Evolutionary conservation across 2,797 vertebrate species (phyloP), one percentile per base, ranked within the genome.

Genomic region (Gambusia yucatana): DNA sequence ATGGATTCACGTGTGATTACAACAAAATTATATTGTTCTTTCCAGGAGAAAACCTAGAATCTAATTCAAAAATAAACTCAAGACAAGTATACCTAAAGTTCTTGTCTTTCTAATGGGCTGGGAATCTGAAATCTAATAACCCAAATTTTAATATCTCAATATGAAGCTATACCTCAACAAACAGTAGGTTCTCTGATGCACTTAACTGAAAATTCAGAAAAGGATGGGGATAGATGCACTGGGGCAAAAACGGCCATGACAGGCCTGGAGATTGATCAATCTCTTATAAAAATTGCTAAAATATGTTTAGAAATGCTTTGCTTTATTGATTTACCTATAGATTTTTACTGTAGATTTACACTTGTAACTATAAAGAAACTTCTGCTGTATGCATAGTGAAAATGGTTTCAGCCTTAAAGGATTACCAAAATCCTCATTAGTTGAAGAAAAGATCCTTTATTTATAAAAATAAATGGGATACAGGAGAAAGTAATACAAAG

Each of bases 401-500:
- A 67, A 36, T 25, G 36, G 63, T 67, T 67, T 67, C 63, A 67
- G 33, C 20, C 52, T 33, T 20, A 72, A 61, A 74, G 30, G 47
- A 59, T 48, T 13, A n/a, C 7, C 3, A 78, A 76, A 59, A 77
- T 20, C 22, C 43, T 55, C 6, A 44, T 48, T 4, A 55, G 70
- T 22, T 80, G 36, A 55, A 36, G 22, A 28, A 30, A 4, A 30
- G 30, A 30, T 75, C 1, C 10, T 71, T 78, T 76, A 73, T 67
- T 81, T 1, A 59, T 25, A 16, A 39, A 47, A 13, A 13, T 6
- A 63, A 46, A 69, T 59, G 14, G 8, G 0, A 67, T 30, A 52
- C 41, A 77, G 65, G 16, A 39, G 22, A 73, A 20, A 69, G 17
- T 11, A 1, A 50, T 47, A 80, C 72, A 77, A 61, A 71, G 77